phyloP scores from a whole-genome alignment of 2,113 vertebrate genomes.

The Ctenomys sociabilis region DNA sequence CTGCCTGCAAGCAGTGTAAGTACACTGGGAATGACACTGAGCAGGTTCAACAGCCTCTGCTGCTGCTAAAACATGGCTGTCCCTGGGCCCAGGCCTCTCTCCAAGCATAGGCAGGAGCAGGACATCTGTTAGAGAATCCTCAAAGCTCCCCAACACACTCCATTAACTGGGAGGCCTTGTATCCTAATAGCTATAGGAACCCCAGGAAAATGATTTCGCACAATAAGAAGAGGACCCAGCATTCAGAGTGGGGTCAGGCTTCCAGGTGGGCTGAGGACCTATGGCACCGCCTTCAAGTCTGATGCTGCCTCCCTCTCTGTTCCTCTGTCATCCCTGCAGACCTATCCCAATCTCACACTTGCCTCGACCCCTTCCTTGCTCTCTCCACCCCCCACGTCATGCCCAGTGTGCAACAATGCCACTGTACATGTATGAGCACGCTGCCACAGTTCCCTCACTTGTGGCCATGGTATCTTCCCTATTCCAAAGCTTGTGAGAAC shows the following conservation, averaged over 20 bases:
- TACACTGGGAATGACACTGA: too few species aligned
- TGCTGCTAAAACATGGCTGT: background rate
- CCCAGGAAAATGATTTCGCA: background rate
- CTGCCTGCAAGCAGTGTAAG: too few species aligned
- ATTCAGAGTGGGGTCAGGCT: background rate
- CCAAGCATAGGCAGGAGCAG: background rate
- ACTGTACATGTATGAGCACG: background rate
- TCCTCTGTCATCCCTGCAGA: background rate
- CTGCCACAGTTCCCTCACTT: background rate
- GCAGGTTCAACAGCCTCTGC: background rate
- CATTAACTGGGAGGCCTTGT: background rate
- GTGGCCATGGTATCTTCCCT: background rate
- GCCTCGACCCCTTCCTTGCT: background rate
- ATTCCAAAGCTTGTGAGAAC: background rate
- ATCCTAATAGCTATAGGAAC: background rate
- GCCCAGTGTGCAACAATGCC: background rate
- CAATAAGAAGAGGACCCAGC: background rate
- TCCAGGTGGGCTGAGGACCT: background rate
- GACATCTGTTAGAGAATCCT: background rate
- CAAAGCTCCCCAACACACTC: background rate
- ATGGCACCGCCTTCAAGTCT: background rate
- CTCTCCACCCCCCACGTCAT: too few species aligned
- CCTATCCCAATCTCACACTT: background rate
- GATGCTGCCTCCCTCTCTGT: background rate
- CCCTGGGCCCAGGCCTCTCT: background rate